These are phyloP conservation scores for Sciurus carolinensis DNA, from an alignment of 2,797 vertebrate species.

Conservation along the genomic window DNA sequence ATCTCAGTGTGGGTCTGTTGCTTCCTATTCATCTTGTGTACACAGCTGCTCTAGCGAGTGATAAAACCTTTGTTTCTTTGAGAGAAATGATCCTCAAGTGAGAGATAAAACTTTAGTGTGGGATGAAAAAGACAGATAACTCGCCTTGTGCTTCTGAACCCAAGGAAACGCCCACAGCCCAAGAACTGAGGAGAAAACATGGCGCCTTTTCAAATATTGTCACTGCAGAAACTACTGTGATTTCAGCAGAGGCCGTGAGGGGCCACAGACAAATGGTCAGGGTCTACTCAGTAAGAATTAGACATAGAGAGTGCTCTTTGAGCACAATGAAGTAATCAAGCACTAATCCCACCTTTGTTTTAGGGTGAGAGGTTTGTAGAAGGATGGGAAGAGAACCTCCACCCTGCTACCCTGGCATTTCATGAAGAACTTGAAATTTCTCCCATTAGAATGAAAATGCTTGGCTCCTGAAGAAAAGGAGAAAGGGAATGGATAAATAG, in stretches of 20 bases:
- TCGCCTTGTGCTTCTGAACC: constrained; percentile 52
- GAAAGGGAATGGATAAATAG: background rate
- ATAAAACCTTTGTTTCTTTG: constrained; percentile 80
- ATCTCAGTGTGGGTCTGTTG: background rate
- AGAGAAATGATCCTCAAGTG: constrained; percentile 79
- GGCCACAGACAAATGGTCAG: background rate
- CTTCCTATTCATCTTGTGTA: constrained; percentile 68
- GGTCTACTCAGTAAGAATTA: background rate
- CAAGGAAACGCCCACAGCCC: background rate
- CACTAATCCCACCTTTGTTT: background rate
- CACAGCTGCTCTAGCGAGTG: constrained; percentile 63
- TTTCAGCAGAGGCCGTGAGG: background rate
- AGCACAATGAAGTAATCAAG: background rate
- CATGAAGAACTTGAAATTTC: background rate
- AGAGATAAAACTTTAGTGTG: constrained; percentile 77
- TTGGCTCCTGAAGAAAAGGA: background rate
- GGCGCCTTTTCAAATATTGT: background rate
- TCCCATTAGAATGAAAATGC: background rate
- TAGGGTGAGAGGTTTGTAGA: background rate
- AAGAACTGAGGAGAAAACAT: constrained; percentile 11
- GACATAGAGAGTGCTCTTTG: background rate
- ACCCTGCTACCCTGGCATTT: background rate
- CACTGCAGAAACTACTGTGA: background rate
- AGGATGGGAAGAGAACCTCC: background rate
- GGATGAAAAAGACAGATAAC: constrained; percentile 69